These are phyloP conservation scores for Etheostoma nigrum DNA, from an alignment of 2,797 vertebrate species.

Conservation along the genomic window DNA sequence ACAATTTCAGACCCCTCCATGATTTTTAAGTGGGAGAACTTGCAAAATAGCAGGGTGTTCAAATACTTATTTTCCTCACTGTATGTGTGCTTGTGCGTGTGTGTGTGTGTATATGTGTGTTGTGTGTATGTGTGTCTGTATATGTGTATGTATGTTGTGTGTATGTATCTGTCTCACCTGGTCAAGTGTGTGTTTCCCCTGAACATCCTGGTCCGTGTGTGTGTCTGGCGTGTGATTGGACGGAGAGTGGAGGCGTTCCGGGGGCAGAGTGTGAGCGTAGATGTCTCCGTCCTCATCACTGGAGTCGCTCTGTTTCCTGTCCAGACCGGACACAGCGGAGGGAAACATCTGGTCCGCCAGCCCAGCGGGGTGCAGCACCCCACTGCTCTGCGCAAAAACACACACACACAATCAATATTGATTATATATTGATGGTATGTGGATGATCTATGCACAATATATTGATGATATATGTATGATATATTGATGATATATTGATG, in stretches of 20 bases:
- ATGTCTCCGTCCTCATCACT: constrained; percentile 98
- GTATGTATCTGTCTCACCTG: constrained; percentile 81
- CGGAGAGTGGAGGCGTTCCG: constrained; percentile 62
- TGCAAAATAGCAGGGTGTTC: too few species aligned
- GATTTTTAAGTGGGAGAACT: too few species aligned
- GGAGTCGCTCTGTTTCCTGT: constrained; percentile 74
- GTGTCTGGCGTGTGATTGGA: constrained; percentile 26
- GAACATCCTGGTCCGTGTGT: constrained; percentile 68
- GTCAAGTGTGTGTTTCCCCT: constrained; percentile 83
- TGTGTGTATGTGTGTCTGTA: constrained; percentile 53
- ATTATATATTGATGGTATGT: too few species aligned
- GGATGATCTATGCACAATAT: too few species aligned
- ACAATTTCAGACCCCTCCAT: too few species aligned
- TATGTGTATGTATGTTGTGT: neutral
- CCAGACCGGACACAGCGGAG: constrained; percentile 65
- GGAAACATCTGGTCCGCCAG: constrained; percentile 63
- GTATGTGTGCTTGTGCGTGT: neutral
- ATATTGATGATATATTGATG: too few species aligned
- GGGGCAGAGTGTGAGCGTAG: constrained; percentile 86
- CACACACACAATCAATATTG: too few species aligned
- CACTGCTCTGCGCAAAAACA: constrained; percentile 41
- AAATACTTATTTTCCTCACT: too few species aligned
- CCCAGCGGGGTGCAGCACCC: constrained; percentile 24
- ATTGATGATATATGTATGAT: too few species aligned
- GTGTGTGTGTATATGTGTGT: neutral